phyloP scores from a whole-genome alignment of 2,113 vertebrate genomes.

The Colistium nudipinnis region DNA sequence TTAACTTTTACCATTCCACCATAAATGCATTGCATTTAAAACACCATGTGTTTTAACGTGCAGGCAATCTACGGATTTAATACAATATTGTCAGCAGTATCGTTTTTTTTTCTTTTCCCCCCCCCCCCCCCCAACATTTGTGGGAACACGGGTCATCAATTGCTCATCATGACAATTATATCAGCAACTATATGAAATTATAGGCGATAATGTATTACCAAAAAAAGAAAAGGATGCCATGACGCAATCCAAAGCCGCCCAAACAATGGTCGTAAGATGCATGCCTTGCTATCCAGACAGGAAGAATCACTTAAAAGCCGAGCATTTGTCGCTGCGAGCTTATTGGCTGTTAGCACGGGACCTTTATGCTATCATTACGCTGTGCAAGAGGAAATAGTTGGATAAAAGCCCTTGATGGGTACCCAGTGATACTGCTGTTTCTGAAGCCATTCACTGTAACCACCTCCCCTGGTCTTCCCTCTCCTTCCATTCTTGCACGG shows the following conservation, averaged over 20 bases:
- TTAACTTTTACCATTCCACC: background rate
- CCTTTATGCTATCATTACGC: slow-evolving; percentile 70
- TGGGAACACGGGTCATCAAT: no score
- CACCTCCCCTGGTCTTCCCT: slow-evolving; percentile 42
- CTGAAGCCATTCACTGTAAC: slow-evolving; percentile 56
- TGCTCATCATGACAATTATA: no score
- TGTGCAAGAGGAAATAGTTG: slow-evolving; percentile 69
- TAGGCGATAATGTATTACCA: background rate
- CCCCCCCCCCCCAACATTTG: no score
- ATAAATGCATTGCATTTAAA: background rate
- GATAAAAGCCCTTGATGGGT: slow-evolving; percentile 76
- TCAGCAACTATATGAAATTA: background rate
- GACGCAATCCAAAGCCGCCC: slow-evolving; percentile 59
- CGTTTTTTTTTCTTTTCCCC: no score
- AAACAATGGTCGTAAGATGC: slow-evolving; percentile 55
- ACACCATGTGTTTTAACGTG: background rate
- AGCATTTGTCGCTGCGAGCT: slow-evolving; percentile 59
- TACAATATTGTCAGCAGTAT: background rate
- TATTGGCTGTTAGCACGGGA: slow-evolving; percentile 68
- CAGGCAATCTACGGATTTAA: background rate
- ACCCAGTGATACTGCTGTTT: slow-evolving; percentile 66
- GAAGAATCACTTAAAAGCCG: slow-evolving; percentile 66
- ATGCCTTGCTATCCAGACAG: slow-evolving; percentile 60
- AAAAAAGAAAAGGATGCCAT: slow-evolving; percentile 26
- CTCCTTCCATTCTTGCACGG: slow-evolving; percentile 67